phyloP scores from a whole-genome alignment of 2,113 vertebrate genomes.

The Vicugna pacos region DNA sequence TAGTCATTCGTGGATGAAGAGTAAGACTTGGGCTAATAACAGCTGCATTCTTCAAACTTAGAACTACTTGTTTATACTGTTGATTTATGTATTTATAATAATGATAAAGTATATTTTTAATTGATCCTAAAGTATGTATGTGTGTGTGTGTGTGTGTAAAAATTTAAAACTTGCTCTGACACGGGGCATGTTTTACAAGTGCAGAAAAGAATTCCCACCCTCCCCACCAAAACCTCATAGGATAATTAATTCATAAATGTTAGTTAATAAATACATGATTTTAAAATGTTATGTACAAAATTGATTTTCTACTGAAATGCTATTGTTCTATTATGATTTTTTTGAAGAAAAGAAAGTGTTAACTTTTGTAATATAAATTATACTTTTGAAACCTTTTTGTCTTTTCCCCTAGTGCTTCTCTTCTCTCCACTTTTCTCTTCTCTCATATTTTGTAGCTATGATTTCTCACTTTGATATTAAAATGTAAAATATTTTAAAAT shows the following conservation, averaged over 20 bases:
- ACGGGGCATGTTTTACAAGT: background rate
- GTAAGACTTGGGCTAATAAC: background rate
- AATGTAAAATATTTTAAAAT: background rate
- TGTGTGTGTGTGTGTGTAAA: no score
- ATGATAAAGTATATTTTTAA: background rate
- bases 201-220: background rate
- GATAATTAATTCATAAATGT: background rate
- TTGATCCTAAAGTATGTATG: no score
- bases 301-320: background rate
- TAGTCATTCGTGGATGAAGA: background rate
- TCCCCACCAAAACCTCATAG: background rate
- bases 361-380: background rate
- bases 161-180: slow-evolving; percentile 5
- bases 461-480: slow-evolving; percentile 35
- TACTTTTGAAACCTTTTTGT: background rate
- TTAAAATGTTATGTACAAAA: slow-evolving; percentile 26
- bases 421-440: background rate
- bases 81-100: background rate
- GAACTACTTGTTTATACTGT: background rate
- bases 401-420: background rate
- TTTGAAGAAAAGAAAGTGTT: background rate
- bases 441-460: background rate
- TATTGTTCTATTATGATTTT: background rate
- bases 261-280: background rate
- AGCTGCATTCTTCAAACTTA: background rate